Evolutionary conservation across 2,888 invertebrate genomes (phyloP), one percentile per base, ranked within the genome.

Genomic region (Tridacna gigas): DNA sequence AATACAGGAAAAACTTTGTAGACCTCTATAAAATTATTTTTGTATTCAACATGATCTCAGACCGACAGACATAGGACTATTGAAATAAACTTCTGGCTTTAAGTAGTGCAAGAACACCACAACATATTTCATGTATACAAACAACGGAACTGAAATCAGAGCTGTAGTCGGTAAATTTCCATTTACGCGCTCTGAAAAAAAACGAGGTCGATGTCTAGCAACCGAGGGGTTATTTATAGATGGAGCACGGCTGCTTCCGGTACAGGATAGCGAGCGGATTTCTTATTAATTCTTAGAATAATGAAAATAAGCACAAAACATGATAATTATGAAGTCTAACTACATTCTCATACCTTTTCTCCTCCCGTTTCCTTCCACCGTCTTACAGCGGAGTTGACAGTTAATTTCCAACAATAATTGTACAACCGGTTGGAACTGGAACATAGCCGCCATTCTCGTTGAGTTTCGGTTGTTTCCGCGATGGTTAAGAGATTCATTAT

Each of bases 391-490:
- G 37, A 37, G 37, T 37, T 37, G 37, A 37, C 37, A 37, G 37
- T 79, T 81, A 71, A 86, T 80, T 83, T 87, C 83, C 88, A 88
- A 90, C 90, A 87, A 91, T 90, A 79, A 90, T 89, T 88, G 81
- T 48, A 71, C 88, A 92, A 94, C 94, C 94, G 94, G 94, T 94
- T 94, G 91, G 90, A 94, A 94, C 94, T 93, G 93, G 94, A 91
- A 91, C 88, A 89, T 86, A 90, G 89, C 90, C 92, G 91, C 92
- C 92, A 92, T 92, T 86, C 89, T 90, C 91, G 90, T 89, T 80
- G 61, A 69, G 69, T 74, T 84, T 93, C 94, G 94, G 91, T 13
- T 78, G 85, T 86, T 84, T 90, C 88, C 92, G 93, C 37, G 37
- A 37, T 37, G 37, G 3, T 37, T 37, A 37, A 7, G 37, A 37